A percentile compares a stretch with the other conserved stretches of the same genome.
phyloP scores from a whole-genome alignment of 2,797 vertebrate species.

The Potorous gilbertii region DNA sequence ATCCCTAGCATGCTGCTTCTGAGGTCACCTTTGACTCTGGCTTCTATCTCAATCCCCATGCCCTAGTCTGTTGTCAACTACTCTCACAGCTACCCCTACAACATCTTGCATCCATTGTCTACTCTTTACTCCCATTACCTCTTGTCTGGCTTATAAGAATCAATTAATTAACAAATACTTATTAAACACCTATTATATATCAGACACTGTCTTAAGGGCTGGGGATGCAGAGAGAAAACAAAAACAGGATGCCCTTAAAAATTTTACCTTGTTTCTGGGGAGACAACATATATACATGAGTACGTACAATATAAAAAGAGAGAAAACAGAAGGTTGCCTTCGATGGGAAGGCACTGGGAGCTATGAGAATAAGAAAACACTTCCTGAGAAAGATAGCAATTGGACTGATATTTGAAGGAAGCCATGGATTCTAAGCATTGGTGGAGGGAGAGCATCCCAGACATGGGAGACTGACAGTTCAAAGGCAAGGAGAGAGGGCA shows the following conservation, averaged over 20 bases:
- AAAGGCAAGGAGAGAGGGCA: neutral
- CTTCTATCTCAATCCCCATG: neutral
- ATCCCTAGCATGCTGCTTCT: neutral
- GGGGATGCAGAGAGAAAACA: neutral
- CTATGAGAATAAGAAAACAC: neutral
- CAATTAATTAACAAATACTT: neutral
- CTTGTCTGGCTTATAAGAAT: neutral
- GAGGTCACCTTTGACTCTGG: neutral
- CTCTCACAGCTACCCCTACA: neutral
- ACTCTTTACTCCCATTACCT: neutral
- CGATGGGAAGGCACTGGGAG: too few species aligned
- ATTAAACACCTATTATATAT: neutral
- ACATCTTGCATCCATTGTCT: neutral
- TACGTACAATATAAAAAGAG: neutral
- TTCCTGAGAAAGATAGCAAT: neutral
- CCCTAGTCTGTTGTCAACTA: neutral
- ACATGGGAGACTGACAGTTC: neutral
- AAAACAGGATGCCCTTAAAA: neutral
- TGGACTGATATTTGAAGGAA: neutral
- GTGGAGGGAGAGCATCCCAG: neutral
- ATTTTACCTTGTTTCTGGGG: neutral
- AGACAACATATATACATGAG: neutral
- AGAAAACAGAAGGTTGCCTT: neutral
- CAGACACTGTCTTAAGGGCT: neutral
- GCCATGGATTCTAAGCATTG: neutral